Evolutionary conservation across 2,888 invertebrate species (phyloP).

Genomic region (Athalia rosae): DNA sequence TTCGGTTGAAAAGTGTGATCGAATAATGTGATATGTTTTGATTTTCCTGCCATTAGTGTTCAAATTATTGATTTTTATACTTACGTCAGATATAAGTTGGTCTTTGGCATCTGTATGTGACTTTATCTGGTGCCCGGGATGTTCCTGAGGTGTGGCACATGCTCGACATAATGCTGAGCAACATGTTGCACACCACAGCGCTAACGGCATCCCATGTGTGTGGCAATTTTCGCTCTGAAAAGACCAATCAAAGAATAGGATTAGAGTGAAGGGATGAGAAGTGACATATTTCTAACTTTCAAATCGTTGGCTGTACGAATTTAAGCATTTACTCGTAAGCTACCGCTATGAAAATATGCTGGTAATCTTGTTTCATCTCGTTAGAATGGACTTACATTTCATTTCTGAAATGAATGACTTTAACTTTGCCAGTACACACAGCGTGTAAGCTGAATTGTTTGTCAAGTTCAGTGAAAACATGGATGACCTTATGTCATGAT

Average conservation of each 20-base stretch:
- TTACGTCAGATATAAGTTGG: slow-evolving; percentile 79
- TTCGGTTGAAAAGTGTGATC: too few species aligned
- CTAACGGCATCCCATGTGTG: slow-evolving; percentile 83
- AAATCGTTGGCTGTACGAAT: too few species aligned
- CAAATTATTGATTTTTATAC: slow-evolving; percentile 46
- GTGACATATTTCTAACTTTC: too few species aligned
- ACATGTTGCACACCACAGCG: slow-evolving; percentile 83
- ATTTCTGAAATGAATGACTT: not conserved
- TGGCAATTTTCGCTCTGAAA: slow-evolving; percentile 79
- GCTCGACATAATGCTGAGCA: slow-evolving; percentile 80
- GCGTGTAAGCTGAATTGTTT: not conserved
- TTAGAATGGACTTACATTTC: not conserved
- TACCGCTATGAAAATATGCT: too few species aligned
- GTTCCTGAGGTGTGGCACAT: slow-evolving; percentile 81
- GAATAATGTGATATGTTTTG: too few species aligned
- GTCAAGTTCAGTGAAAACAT: slow-evolving; percentile 10
- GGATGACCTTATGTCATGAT: slow-evolving; percentile 58
- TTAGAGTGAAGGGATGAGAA: not conserved
- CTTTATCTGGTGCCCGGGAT: slow-evolving; percentile 81
- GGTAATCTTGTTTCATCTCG: too few species aligned
- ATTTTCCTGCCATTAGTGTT: too few species aligned
- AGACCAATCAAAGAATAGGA: not conserved
- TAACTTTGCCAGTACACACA: not conserved
- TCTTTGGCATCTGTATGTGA: slow-evolving; percentile 82
- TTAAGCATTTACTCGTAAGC: too few species aligned